phyloP scores from a whole-genome alignment of 2,113 vertebrate genomes.

The Chaetura pelagica region DNA sequence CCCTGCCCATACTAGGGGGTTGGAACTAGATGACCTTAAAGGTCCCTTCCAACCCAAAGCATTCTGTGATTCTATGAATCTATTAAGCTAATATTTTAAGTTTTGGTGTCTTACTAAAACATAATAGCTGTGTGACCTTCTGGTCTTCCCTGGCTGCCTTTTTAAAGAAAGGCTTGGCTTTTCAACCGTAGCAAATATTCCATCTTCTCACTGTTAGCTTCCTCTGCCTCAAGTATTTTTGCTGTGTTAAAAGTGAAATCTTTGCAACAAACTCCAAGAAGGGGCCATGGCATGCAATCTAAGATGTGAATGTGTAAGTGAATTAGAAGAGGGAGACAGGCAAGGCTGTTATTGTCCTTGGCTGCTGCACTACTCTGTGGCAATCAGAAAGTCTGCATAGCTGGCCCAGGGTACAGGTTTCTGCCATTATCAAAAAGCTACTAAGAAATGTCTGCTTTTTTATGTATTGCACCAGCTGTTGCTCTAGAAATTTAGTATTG shows the following conservation, averaged over 20 bases:
- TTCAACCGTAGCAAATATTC: background rate
- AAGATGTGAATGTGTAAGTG: background rate
- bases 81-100: background rate
- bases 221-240: accelerated
- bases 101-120: background rate
- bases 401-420: background rate
- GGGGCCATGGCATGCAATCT: accelerated
- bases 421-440: background rate
- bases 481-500: background rate
- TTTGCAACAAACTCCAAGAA: background rate
- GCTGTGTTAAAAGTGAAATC: background rate
- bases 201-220: background rate
- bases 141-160: background rate
- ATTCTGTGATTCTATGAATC: background rate
- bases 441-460: background rate
- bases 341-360: background rate
- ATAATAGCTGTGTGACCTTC: background rate
- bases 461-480: background rate
- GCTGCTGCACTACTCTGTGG: background rate
- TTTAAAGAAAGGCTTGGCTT: background rate
- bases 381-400: accelerated
- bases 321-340: background rate
- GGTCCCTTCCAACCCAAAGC: no score
- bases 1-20: no score
- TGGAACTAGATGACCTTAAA: no score